Base-by-base conservation (phyloP, 2,113 vertebrate species). In the Glaucomys volans region DNA sequence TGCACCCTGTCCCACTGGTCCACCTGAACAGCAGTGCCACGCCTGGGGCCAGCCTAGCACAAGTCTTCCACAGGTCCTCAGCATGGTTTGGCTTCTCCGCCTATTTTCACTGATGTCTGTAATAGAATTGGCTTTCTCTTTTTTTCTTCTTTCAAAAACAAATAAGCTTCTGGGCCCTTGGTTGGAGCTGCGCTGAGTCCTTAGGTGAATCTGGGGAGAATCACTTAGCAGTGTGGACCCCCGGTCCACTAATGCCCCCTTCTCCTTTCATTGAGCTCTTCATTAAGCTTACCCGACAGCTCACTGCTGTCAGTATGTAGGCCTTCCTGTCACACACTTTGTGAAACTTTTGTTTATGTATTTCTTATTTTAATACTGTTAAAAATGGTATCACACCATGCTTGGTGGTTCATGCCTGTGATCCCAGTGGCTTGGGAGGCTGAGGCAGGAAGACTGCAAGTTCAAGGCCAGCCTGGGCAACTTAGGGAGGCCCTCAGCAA, bases 1-100 rank as follows among this genome's bases (percentile, higher is more conserved):
- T 44, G n/a, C 2, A 22, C 12, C 30, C 35, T 26, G 62, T 42
- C 50, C 67, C 62, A 16, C 50, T 50, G 50, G 14, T 18, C 42
- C 30, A 2, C 44, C 72, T 10, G 24, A 9, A 42, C 2, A 2
- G 59, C 12, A 8, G 3, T 2, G 0, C 40, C 28, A 0, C n/a
- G 0, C 1, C 16, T 47, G 20, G 9, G 7, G 13, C 3, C 10
- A 47, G 64, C 40, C 81, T 90, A 12, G 30, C 18, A 4, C 28
- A 47, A 24, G 20, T 16, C 57, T 35, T 66, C n/a, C 57, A 28
- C 0, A 0, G 13, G 81, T 8, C 12, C 67, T 47, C 18, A 3
- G 0, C 10, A 16, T 12, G 3, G 0, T 52, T 24, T 35, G 2
- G 47, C 37, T 35, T 1, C 57, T 80, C 52, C 37, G 16, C 20